Conservation (phyloP, 2,797 vertebrate species). For the Etheostoma nigrum region DNA sequence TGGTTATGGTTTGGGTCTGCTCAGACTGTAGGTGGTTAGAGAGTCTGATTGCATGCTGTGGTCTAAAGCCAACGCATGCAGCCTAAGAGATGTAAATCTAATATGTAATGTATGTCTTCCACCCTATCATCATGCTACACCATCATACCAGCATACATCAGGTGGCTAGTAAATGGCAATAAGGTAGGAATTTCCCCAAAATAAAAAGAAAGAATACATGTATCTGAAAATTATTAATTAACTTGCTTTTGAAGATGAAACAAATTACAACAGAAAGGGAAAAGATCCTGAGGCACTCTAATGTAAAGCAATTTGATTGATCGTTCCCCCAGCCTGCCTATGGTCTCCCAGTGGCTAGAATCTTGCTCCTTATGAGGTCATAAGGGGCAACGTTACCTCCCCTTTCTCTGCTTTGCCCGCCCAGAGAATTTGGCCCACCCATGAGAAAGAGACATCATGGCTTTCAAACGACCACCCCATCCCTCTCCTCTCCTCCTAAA, state of each 20-base stretch:
- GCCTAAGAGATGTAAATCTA: slow-evolving; percentile 25
- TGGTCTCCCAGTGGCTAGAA: too few relatives aligned
- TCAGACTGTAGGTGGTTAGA: slow-evolving; percentile 31
- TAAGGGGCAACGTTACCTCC: too few relatives aligned
- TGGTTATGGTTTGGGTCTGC: slow-evolving; percentile 36
- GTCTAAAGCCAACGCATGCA: slow-evolving; percentile 1
- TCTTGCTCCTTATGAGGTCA: too few relatives aligned
- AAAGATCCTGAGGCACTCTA: slow-evolving; percentile 35
- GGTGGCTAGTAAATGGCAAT: slow-evolving; percentile 20
- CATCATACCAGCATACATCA: background rate
- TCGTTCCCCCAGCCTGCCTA: too few relatives aligned
- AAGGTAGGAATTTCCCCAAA: background rate
- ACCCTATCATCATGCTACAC: background rate
- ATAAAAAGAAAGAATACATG: background rate
- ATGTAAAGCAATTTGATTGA: slow-evolving; percentile 24
- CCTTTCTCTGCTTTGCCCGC: too few relatives aligned
- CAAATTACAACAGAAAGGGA: slow-evolving; percentile 27
- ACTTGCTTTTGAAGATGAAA: slow-evolving; percentile 57
- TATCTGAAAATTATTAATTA: background rate
- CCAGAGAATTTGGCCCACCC: too few relatives aligned
- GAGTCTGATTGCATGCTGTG: slow-evolving; percentile 30
- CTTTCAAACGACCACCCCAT: too few relatives aligned
- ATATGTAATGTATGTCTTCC: slow-evolving; percentile 23
- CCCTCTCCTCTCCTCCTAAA: too few relatives aligned
- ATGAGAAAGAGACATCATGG: too few relatives aligned